phyloP scores from a whole-genome alignment of 2,113 vertebrate genomes.

The Ceuthmochares aereus region DNA sequence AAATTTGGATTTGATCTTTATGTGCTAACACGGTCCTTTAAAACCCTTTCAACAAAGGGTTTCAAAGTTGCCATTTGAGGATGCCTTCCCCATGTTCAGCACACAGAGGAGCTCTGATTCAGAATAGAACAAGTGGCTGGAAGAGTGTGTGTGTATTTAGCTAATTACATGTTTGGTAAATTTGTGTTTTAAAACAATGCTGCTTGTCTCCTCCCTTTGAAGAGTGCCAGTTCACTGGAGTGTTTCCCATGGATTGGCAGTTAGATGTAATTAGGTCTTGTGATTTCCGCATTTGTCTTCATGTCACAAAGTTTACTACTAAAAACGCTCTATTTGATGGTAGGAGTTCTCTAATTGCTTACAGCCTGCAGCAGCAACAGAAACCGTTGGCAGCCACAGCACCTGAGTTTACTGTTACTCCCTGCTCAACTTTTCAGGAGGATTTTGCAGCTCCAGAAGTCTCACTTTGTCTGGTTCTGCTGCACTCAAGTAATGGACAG shows the following conservation, averaged over 20 bases:
- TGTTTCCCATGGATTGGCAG: constrained; percentile 75
- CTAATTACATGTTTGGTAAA: constrained; percentile 73
- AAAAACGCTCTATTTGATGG: constrained; percentile 44
- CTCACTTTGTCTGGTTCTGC: not conserved
- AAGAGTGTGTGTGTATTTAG: constrained; percentile 66
- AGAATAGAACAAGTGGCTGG: constrained; percentile 52
- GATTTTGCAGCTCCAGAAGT: constrained; percentile 43
- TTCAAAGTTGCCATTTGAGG: not conserved
- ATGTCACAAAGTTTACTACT: constrained; percentile 71
- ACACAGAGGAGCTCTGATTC: constrained; percentile 53
- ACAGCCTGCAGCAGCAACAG: constrained; percentile 65
- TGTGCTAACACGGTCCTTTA: not conserved
- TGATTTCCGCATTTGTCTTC: constrained; percentile 76
- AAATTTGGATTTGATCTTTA: not conserved
- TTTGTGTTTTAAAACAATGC: constrained; percentile 77
- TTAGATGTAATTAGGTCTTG: constrained; percentile 75
- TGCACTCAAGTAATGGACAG: not conserved
- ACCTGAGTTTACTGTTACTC: constrained; percentile 19
- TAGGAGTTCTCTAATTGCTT: constrained; percentile 58
- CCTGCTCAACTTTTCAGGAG: constrained; percentile 32
- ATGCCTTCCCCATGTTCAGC: not conserved
- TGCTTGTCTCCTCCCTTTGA: constrained; percentile 69
- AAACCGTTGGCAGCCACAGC: constrained; percentile 56
- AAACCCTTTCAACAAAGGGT: not conserved
- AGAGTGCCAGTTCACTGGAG: constrained; percentile 75